Conservation (phyloP, 2,113 vertebrate genomes). For the Montifringilla adamsi region DNA sequence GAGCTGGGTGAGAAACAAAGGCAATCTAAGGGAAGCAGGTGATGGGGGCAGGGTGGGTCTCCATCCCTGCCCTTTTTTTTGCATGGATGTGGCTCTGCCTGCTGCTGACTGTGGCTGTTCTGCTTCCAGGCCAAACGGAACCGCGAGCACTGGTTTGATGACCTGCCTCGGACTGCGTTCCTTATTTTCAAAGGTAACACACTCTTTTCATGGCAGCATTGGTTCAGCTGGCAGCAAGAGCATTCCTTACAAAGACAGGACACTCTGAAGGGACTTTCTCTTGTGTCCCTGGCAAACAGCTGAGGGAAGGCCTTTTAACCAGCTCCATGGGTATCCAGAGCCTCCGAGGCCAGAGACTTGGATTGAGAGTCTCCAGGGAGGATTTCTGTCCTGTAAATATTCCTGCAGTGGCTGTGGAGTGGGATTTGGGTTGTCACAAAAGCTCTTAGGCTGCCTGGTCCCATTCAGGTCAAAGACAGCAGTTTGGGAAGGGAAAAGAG, state of each 20-base stretch:
- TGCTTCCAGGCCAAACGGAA: conserved; percentile 82
- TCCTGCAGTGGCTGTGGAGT: neutral
- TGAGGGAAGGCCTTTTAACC: neutral
- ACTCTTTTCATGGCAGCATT: neutral
- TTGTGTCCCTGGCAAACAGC: neutral
- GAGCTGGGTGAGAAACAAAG: neutral
- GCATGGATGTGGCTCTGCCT: neutral
- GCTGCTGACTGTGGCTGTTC: neutral
- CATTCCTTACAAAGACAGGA: neutral
- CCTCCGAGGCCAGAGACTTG: neutral
- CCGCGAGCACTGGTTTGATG: conserved; percentile 95
- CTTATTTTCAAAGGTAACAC: conserved; percentile 93
- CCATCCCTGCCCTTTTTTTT: neutral
- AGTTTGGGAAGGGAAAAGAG: neutral
- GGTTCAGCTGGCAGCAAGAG: neutral
- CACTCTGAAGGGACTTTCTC: neutral
- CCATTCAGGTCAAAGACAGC: neutral
- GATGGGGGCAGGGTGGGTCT: neutral
- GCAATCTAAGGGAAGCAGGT: neutral
- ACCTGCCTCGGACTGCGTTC: conserved; percentile 91
- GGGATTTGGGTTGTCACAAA: neutral
- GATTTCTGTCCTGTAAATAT: neutral
- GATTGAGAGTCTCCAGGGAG: neutral
- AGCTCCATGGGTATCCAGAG: neutral
- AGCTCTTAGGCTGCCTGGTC: neutral